Conservation (phyloP, 2,888 invertebrate genomes). For the Melieria picta region DNA sequence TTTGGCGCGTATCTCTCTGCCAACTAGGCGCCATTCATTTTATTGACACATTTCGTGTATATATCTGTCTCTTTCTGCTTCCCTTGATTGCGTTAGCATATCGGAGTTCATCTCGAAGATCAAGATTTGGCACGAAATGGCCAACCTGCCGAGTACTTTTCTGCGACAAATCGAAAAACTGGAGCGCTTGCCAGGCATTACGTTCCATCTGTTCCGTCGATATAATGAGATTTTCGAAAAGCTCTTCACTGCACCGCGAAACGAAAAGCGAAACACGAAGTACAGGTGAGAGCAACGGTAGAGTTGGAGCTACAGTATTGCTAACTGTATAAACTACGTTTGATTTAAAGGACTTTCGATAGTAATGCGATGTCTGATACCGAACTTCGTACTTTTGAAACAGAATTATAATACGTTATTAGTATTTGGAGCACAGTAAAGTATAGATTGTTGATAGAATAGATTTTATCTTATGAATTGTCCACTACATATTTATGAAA, state of each 20-base stretch:
- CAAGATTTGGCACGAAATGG: constrained; percentile 95
- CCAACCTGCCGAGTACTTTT: constrained; percentile 84
- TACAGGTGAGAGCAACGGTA: constrained; percentile 51
- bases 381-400: too few species aligned
- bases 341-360: too few species aligned
- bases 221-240: constrained; percentile 88
- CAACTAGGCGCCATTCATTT: too few species aligned
- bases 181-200: constrained; percentile 92
- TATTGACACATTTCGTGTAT: too few species aligned
- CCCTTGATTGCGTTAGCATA: constrained; percentile 63
- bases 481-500: too few species aligned
- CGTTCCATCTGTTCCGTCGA: constrained; percentile 92
- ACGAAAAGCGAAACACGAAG: constrained; percentile 63
- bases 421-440: too few species aligned
- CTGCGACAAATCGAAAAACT: constrained; percentile 83
- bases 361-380: too few species aligned
- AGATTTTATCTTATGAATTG: too few species aligned
- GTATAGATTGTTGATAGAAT: too few species aligned
- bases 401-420: too few species aligned
- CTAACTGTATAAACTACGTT: background rate
- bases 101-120: constrained; percentile 95
- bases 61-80: too few species aligned
- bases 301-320: background rate
- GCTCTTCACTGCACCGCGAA: constrained; percentile 77
- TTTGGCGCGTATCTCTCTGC: too few species aligned